Evolutionary conservation across 2,113 vertebrate genomes (phyloP).

Genomic region (Todiramphus saurophagus): DNA sequence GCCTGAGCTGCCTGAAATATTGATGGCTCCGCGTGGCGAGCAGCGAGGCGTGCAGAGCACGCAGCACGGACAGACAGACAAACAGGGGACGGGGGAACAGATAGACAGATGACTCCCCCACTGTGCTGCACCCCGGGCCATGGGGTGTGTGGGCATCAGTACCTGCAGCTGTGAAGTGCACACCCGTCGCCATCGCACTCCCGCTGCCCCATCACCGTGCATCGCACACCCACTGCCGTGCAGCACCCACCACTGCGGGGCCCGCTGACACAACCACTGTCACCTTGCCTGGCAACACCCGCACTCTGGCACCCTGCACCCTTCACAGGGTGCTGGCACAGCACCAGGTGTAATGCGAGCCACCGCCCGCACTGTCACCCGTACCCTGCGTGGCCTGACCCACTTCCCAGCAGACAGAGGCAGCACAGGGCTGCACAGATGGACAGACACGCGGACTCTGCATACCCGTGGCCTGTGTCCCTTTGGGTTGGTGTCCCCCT

Average conservation of each 20-base stretch:
- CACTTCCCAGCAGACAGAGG: background rate
- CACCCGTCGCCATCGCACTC: background rate
- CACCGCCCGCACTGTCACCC: background rate
- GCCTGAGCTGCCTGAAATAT: slow-evolving; percentile 74
- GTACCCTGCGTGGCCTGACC: background rate
- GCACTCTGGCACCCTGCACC: background rate
- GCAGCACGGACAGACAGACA: rapidly evolving
- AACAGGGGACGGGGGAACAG: background rate
- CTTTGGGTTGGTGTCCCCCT: background rate
- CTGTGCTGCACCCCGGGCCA: background rate
- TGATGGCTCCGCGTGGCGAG: slow-evolving; percentile 58
- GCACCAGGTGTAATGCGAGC: background rate
- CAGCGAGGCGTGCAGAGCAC: background rate
- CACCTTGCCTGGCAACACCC: background rate
- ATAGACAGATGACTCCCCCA: background rate
- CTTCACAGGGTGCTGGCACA: background rate
- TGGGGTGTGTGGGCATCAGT: rapidly evolving
- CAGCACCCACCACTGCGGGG: background rate
- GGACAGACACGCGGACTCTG: background rate
- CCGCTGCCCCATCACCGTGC: too few species aligned
- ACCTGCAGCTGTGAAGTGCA: rapidly evolving
- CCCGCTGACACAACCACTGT: rapidly evolving
- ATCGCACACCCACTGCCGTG: too few species aligned
- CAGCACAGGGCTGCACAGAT: background rate
- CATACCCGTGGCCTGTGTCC: rapidly evolving